A percentile compares a stretch with the other conserved stretches of the same genome.
Conservation (phyloP, 2,797 vertebrate genomes). For the Serranus cabrilla region DNA sequence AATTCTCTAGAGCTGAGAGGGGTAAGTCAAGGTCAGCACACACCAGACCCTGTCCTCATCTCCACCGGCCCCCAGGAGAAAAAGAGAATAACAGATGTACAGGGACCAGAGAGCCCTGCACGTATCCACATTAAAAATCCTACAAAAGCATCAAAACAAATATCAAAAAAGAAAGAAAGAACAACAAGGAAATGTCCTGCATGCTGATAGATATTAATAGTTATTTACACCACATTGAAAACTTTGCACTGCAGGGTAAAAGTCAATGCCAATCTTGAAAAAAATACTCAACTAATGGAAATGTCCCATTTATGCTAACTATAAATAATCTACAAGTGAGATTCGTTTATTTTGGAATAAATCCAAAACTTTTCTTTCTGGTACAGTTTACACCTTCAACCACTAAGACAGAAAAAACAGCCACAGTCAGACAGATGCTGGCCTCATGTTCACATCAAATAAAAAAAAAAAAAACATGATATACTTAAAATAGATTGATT, state of each 20-base stretch:
- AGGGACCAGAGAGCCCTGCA: background rate
- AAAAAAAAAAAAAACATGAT: constrained; percentile 16
- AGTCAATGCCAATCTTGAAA: background rate
- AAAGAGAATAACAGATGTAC: constrained; percentile 30
- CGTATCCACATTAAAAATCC: constrained; percentile 5
- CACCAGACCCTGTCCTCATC: constrained; percentile 34
- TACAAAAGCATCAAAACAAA: background rate
- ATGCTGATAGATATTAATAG: background rate
- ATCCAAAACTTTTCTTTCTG: constrained; percentile 4
- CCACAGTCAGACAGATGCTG: background rate
- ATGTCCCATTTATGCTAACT: background rate
- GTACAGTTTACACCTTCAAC: constrained; percentile 45
- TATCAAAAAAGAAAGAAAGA: background rate
- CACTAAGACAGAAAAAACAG: background rate
- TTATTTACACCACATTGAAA: constrained; percentile 59
- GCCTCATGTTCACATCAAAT: constrained; percentile 19
- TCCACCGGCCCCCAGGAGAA: constrained; percentile 22
- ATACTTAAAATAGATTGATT: constrained; percentile 39
- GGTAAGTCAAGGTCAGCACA: constrained; percentile 52
- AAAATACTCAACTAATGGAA: background rate
- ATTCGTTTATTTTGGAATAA: background rate
- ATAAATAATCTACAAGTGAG: background rate
- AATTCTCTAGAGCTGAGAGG: constrained; percentile 25
- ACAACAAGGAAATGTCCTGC: background rate
- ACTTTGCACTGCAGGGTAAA: background rate